phyloP scores from a whole-genome alignment of 2,888 invertebrate genomes.

The Cheilosia vernalis region DNA sequence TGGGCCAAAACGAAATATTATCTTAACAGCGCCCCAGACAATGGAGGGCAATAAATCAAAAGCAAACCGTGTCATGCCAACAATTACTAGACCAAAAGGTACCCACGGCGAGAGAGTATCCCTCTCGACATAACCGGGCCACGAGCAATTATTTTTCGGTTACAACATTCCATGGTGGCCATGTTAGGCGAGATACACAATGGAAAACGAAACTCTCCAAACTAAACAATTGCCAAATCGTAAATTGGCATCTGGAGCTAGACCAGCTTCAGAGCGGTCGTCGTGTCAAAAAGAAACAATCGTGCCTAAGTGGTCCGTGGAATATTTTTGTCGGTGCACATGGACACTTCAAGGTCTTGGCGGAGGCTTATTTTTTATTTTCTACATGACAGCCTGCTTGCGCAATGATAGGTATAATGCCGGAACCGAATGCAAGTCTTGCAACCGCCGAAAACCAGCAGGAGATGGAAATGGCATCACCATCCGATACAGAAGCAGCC shows the following conservation, averaged over 20 bases:
- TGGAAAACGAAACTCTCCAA: slow-evolving; percentile 40
- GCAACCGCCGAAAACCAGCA: slow-evolving; percentile 43
- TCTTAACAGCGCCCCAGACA: slow-evolving; percentile 37
- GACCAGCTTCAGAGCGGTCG: slow-evolving; percentile 9
- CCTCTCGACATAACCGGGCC: slow-evolving; percentile 18
- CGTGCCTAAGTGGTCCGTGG: slow-evolving; percentile 55
- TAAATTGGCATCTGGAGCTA: slow-evolving; percentile 70
- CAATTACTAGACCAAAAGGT: slow-evolving; percentile 31
- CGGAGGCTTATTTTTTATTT: background rate
- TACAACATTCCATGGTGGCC: slow-evolving; percentile 50
- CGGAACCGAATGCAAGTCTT: slow-evolving; percentile 57
- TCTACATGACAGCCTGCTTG: slow-evolving; percentile 51
- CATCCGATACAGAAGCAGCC: slow-evolving; percentile 47
- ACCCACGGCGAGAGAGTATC: slow-evolving; percentile 25
- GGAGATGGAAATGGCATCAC: slow-evolving; percentile 66
- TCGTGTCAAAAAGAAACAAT: slow-evolving; percentile 51
- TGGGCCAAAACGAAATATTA: slow-evolving; percentile 24
- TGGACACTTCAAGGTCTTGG: slow-evolving; percentile 58
- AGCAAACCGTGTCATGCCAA: slow-evolving; percentile 30
- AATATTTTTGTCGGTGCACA: slow-evolving; percentile 14
- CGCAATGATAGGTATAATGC: slow-evolving; percentile 29
- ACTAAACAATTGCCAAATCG: slow-evolving; percentile 63
- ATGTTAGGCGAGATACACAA: slow-evolving; percentile 8
- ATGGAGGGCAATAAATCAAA: slow-evolving; percentile 59
- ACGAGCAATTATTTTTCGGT: slow-evolving; percentile 63